phyloP scores from a whole-genome alignment of 23 tunicate genomes.

The Trididemnum clinides region DNA sequence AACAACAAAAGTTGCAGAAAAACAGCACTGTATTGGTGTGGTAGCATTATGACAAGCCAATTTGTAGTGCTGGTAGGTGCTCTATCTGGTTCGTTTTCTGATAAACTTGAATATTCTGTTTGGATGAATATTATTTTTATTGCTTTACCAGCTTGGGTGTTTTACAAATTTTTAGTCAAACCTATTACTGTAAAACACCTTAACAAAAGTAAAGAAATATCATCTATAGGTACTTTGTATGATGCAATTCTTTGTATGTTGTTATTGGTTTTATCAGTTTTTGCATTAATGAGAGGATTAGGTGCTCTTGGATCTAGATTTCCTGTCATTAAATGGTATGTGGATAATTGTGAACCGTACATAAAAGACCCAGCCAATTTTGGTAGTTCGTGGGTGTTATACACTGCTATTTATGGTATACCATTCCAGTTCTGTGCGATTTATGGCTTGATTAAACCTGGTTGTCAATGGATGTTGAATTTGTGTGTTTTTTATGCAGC shows the following conservation, averaged over 20 bases:
- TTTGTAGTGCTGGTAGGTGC: constrained; percentile 59
- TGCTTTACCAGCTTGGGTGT: constrained; percentile 57
- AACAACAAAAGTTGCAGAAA: constrained; percentile 42
- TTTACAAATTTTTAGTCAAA: neutral
- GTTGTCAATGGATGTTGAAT: constrained; percentile 51
- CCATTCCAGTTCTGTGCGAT: constrained; percentile 50
- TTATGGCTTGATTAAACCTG: constrained; percentile 19
- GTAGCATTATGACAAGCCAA: constrained; percentile 60
- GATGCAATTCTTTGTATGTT: too few species aligned
- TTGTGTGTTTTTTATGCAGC: constrained; percentile 50
- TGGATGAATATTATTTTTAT: constrained; percentile 51
- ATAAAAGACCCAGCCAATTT: constrained; percentile 54
- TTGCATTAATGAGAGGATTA: constrained; percentile 52
- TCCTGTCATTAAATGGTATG: constrained; percentile 52
- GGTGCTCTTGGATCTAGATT: constrained; percentile 59
- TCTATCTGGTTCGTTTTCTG: constrained; percentile 46
- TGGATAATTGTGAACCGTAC: constrained; percentile 62
- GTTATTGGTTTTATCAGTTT: constrained; percentile 19
- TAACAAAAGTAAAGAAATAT: too few species aligned
- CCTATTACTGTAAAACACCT: too few species aligned
- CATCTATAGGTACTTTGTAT: too few species aligned
- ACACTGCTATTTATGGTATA: constrained; percentile 45
- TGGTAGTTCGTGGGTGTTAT: constrained; percentile 53
- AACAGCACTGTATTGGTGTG: constrained; percentile 66
- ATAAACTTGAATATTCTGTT: constrained; percentile 38